Evolutionary conservation across 2,113 vertebrate genomes (phyloP), one percentile per base, ranked within the genome.

Genomic region (Heterocephalus glaber): DNA sequence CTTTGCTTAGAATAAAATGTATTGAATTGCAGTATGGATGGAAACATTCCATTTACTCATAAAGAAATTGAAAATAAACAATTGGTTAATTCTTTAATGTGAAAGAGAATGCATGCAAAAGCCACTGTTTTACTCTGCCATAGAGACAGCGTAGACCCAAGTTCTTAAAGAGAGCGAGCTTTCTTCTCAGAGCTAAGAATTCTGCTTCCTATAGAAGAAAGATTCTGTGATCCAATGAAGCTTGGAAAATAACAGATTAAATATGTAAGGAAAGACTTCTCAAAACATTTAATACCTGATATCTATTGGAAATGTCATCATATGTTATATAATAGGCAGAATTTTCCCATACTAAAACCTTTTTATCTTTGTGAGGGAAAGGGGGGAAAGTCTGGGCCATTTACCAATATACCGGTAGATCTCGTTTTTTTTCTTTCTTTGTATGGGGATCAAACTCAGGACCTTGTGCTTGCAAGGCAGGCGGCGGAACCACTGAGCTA

Each of bases 51-150:
- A 88, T 14, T 65, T 66, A 90, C 1, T 56, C 22, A 35, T 85
- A 95, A 44, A 94, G 28, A 86, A 95, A 82, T 20, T 65, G 61
- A 49, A 96, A 94, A 65, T 33, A 86, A 83, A 2, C 19, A 83
- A 77, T 56, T 74, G 63, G n/a, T 22, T 74, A 38, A 77, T 52
- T 28, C 79, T 86, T 90, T 95, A 63, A 79, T 33, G 1, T 74
- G 33, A 89, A 38, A 56, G 2, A 30, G 14, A 93, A 90, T 87
- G 80, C 22, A 84, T 2, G 49, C 22, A 63, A 88, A 86, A 56
- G 41, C 41, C 60, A 95, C 66, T 63, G 72, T 93, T 60, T 76
- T 72, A 38, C 35, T 93, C 11, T 56, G 11, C 28, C 56, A 52
- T 56, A 70, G 14, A 77, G 33, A 86, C 17, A 52, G 38, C 22